These are phyloP conservation scores for Phenganax marumi DNA, from an alignment of 92 coral and sea anemone genomes.

Conservation along the genomic window DNA sequence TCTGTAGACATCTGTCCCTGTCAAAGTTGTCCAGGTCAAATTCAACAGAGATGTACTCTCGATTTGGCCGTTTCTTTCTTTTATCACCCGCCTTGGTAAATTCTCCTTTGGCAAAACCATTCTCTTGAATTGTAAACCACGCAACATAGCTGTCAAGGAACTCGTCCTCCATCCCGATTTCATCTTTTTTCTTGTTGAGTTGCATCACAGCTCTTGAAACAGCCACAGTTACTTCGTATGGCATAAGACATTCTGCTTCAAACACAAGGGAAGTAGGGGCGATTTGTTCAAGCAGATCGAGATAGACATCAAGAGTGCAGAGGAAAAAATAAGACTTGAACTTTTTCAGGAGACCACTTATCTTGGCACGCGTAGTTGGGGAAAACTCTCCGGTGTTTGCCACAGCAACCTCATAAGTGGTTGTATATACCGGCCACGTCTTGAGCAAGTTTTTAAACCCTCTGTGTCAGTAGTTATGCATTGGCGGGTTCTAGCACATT, in stretches of 20 bases:
- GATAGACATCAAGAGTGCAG: slow-evolving; percentile 27
- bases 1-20: slow-evolving; percentile 32
- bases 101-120: slow-evolving; percentile 40
- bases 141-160: background rate
- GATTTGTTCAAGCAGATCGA: slow-evolving; percentile 22
- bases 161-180: slow-evolving; percentile 30
- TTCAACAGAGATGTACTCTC: slow-evolving; percentile 20
- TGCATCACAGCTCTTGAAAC: slow-evolving; percentile 24
- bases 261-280: slow-evolving; percentile 35
- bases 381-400: slow-evolving; percentile 40
- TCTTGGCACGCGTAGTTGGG: slow-evolving; percentile 33
- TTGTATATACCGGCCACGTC: slow-evolving; percentile 41
- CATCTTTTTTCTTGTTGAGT: slow-evolving; percentile 25
- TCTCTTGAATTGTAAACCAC: slow-evolving; percentile 29
- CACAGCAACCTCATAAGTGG: slow-evolving; percentile 33
- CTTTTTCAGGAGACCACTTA: slow-evolving; percentile 38
- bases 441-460: slow-evolving; percentile 43
- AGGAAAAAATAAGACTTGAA: slow-evolving; percentile 34
- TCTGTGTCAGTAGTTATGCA: slow-evolving; percentile 25
- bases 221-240: slow-evolving; percentile 30
- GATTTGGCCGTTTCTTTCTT: slow-evolving; percentile 38
- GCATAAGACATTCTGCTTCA: slow-evolving; percentile 40
- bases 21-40: slow-evolving; percentile 18
- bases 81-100: slow-evolving; percentile 21
- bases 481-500: no score